Conservation (phyloP, 2,113 vertebrate species). For the Dascyllus trimaculatus region DNA sequence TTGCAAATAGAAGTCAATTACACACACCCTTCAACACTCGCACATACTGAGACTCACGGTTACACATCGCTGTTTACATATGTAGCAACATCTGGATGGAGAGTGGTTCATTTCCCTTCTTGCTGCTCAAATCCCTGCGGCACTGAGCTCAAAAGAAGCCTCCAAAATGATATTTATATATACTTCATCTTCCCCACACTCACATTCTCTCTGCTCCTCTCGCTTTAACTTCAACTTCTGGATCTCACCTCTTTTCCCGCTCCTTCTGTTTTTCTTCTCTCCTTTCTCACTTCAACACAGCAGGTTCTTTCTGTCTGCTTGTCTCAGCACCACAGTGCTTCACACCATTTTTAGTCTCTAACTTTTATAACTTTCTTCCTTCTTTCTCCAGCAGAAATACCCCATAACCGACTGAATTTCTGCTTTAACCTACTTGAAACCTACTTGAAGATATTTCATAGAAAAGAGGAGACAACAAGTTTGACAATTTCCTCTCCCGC, state of each 20-base stretch:
- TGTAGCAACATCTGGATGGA: slow-evolving; percentile 68
- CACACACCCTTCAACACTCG: slow-evolving; percentile 22
- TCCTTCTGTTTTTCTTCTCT: slow-evolving; percentile 20
- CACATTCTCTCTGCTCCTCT: slow-evolving; percentile 7
- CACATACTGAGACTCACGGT: slow-evolving; percentile 16
- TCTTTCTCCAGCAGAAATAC: slow-evolving; percentile 21
- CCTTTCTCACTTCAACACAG: slow-evolving; percentile 30
- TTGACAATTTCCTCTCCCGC: background rate
- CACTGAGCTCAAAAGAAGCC: slow-evolving; percentile 48
- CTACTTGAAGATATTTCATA: background rate
- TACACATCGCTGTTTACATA: slow-evolving; percentile 50
- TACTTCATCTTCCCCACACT: slow-evolving; percentile 12
- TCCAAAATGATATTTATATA: slow-evolving; percentile 36
- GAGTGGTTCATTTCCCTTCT: slow-evolving; percentile 64
- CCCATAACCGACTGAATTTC: slow-evolving; percentile 1
- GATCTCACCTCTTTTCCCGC: background rate
- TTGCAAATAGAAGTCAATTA: slow-evolving; percentile 42
- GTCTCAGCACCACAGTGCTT: background rate
- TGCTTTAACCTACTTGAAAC: slow-evolving; percentile 6
- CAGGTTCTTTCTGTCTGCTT: slow-evolving; percentile 24
- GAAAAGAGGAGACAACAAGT: background rate
- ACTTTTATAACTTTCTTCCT: slow-evolving; percentile 19
- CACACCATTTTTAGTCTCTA: background rate
- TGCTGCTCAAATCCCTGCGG: slow-evolving; percentile 39
- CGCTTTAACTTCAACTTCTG: slow-evolving; percentile 30